phyloP scores from a whole-genome alignment of 2,113 vertebrate species.

The Passer montanus region DNA sequence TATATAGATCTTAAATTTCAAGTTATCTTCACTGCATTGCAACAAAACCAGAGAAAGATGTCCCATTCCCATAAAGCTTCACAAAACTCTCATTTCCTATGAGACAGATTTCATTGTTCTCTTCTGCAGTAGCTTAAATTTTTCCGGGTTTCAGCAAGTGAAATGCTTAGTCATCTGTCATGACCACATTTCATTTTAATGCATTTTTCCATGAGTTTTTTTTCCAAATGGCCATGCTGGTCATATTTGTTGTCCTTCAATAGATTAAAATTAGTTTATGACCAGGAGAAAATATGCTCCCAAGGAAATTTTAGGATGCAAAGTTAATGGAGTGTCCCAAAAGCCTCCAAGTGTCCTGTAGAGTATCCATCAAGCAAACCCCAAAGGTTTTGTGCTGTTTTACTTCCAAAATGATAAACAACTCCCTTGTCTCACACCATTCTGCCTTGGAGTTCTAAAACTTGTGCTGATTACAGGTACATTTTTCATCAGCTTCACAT shows the following conservation, averaged over 20 bases:
- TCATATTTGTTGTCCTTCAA: constrained; percentile 51
- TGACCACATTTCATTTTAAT: constrained; percentile 20
- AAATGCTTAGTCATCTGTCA: constrained; percentile 21
- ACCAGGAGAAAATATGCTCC: constrained; percentile 46
- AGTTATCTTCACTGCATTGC: background rate
- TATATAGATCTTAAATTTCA: background rate
- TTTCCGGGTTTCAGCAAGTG: background rate
- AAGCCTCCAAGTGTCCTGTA: constrained; percentile 55
- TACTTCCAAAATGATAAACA: constrained; percentile 44
- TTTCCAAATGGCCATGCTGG: constrained; percentile 6
- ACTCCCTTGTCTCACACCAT: constrained; percentile 10
- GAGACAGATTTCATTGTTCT: background rate
- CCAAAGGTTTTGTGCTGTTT: constrained; percentile 52
- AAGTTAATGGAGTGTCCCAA: constrained; percentile 62
- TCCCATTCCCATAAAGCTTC: background rate
- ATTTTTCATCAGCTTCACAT: constrained; percentile 48
- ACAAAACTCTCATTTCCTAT: background rate
- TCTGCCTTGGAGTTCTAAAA: constrained; percentile 25
- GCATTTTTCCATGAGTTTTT: background rate
- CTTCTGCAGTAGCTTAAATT: background rate
- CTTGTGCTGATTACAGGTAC: background rate
- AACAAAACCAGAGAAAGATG: background rate
- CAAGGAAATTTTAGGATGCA: constrained; percentile 65
- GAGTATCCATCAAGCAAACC: constrained; percentile 60
- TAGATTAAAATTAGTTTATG: constrained; percentile 41